phyloP scores from a whole-genome alignment of 2,113 vertebrate genomes.

The Recurvirostra avosetta region DNA sequence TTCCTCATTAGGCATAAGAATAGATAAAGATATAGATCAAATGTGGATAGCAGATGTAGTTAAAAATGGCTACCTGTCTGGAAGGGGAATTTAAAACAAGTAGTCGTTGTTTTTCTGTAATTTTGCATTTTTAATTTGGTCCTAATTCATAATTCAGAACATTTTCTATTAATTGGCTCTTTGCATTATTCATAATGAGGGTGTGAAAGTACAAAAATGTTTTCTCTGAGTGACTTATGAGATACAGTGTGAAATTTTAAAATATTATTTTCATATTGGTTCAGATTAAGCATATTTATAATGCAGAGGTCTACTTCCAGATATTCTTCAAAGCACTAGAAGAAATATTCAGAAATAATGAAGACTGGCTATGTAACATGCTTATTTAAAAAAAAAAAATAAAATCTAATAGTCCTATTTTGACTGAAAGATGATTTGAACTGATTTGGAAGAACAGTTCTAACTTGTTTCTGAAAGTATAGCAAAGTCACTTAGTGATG shows the following conservation, averaged over 20 bases:
- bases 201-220: constrained; percentile 5
- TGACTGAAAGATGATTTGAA: not conserved
- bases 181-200: constrained; percentile 23
- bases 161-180: constrained; percentile 16
- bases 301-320: not conserved
- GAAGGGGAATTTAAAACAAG: constrained; percentile 17
- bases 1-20: constrained; percentile 72
- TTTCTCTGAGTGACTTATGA: constrained; percentile 17
- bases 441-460: not conserved
- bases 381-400: not conserved
- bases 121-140: constrained; percentile 40
- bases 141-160: constrained; percentile 39
- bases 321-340: not conserved
- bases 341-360: not conserved
- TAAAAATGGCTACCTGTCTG: constrained; percentile 54
- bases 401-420: not conserved
- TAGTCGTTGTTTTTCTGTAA: constrained; percentile 22
- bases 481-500: not conserved
- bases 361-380: not conserved
- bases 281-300: constrained; percentile 3
- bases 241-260: not conserved
- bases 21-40: constrained; percentile 71
- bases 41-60: constrained; percentile 51
- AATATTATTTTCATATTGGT: not conserved
- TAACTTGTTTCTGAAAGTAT: not conserved